These are phyloP conservation scores for Eriocheir sinensis DNA, from an alignment of 1,140 invertebrate species.

Conservation along the genomic window DNA sequence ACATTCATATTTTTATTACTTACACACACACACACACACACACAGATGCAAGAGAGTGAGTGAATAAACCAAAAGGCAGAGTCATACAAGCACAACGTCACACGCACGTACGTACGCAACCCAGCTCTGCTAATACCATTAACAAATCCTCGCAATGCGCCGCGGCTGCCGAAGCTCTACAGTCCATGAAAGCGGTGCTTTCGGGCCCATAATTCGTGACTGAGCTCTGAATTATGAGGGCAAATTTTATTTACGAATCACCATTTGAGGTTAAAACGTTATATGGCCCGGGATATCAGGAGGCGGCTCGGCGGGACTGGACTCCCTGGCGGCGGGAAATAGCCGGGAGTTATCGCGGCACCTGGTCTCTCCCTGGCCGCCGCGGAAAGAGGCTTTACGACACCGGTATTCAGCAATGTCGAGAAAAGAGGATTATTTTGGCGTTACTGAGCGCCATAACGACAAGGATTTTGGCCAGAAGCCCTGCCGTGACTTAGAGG, in stretches of 20 bases:
- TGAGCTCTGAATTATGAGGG: background rate
- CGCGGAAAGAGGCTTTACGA: background rate
- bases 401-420: background rate
- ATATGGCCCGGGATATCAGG: too few species aligned
- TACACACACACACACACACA: background rate
- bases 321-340: background rate
- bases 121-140: background rate
- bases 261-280: background rate
- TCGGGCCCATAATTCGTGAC: background rate
- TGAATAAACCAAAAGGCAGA: too few species aligned
- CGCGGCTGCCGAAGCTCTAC: background rate
- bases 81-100: too few species aligned
- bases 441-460: background rate
- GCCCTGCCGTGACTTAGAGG: background rate
- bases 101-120: too few species aligned
- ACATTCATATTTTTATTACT: too few species aligned
- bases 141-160: background rate
- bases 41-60: background rate
- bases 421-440: background rate
- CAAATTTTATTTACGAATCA: background rate
- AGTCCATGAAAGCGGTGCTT: background rate
- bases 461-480: background rate
- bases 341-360: background rate
- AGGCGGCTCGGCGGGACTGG: too few species aligned
- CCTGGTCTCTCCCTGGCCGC: background rate